Percentiles rank a stretch among this genome's conserved stretches.
Evolutionary conservation across 2,113 vertebrate genomes (phyloP).

Genomic region (Cryptotis parvus): DNA sequence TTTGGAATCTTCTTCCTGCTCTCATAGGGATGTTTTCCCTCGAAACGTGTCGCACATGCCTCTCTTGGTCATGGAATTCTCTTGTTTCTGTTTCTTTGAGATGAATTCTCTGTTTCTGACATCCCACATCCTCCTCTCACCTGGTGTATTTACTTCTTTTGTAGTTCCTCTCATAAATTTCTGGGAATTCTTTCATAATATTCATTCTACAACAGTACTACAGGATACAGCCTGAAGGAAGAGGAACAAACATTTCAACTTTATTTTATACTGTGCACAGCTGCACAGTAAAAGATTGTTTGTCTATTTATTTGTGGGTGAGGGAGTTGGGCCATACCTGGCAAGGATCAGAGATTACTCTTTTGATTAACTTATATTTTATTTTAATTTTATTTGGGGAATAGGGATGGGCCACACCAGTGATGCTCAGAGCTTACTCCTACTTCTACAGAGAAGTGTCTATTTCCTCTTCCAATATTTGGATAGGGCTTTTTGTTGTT

Average conservation of each 20-base stretch:
- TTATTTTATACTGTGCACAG: not conserved
- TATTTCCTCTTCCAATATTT: too few species aligned
- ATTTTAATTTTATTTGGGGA: too few species aligned
- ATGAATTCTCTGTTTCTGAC: not conserved
- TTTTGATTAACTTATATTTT: too few species aligned
- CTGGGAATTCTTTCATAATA: slow-evolving; percentile 37
- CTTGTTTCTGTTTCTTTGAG: not conserved
- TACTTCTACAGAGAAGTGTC: too few species aligned
- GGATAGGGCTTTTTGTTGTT: too few species aligned
- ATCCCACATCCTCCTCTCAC: not conserved
- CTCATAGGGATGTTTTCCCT: not conserved
- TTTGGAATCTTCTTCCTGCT: not conserved
- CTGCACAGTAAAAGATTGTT: not conserved
- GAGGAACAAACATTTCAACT: not conserved
- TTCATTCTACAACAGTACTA: not conserved
- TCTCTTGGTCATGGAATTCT: not conserved
- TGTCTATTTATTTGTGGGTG: too few species aligned
- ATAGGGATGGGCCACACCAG: too few species aligned
- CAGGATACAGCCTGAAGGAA: not conserved
- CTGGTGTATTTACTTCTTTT: slow-evolving; percentile 2
- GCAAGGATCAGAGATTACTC: too few species aligned
- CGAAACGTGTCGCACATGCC: not conserved
- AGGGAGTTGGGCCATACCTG: too few species aligned
- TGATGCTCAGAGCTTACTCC: too few species aligned
- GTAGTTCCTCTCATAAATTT: slow-evolving; percentile 24